Evolutionary conservation across 2,113 vertebrate genomes (phyloP).

Genomic region (Siniperca knerii): DNA sequence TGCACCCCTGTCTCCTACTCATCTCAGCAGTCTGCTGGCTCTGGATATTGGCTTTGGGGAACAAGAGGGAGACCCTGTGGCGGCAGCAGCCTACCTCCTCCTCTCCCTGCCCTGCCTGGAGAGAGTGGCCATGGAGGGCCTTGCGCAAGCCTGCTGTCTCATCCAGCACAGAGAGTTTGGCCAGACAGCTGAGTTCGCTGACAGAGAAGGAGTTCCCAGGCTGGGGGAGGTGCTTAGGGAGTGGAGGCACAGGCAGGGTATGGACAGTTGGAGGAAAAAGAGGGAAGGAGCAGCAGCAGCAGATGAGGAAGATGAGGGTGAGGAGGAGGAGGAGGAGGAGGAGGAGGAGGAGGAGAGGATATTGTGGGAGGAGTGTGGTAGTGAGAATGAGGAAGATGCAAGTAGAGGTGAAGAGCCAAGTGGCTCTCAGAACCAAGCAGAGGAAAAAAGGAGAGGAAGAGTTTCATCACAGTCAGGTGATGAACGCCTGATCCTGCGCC

Average conservation of each 20-base stretch:
- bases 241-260: conserved; percentile 28
- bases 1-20: conserved; percentile 33
- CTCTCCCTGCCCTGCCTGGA: conserved; percentile 77
- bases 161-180: conserved; percentile 66
- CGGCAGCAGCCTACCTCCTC: conserved; percentile 76
- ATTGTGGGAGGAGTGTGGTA: conserved; percentile 24
- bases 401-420: conserved; percentile 1
- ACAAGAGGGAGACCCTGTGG: conserved; percentile 63
- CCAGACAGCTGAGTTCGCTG: conserved; percentile 60
- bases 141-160: conserved; percentile 75
- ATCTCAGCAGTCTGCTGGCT: conserved; percentile 78
- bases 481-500: conserved; percentile 54
- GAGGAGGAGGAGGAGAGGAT: conserved; percentile 31
- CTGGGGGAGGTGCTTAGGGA: conserved; percentile 72
- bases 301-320: conserved; percentile 29
- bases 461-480: conserved; percentile 30
- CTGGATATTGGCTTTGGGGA: conserved; percentile 81
- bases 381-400: conserved; percentile 41
- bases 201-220: conserved; percentile 61
- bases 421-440: conserved; percentile 13
- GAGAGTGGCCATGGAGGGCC: conserved; percentile 76
- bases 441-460: background rate
- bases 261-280: background rate
- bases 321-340: conserved; percentile 29
- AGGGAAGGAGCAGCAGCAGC: conserved; percentile 2